Evolutionary conservation across 2,113 vertebrate genomes (phyloP).

Genomic region (Heteronetta atricapilla): DNA sequence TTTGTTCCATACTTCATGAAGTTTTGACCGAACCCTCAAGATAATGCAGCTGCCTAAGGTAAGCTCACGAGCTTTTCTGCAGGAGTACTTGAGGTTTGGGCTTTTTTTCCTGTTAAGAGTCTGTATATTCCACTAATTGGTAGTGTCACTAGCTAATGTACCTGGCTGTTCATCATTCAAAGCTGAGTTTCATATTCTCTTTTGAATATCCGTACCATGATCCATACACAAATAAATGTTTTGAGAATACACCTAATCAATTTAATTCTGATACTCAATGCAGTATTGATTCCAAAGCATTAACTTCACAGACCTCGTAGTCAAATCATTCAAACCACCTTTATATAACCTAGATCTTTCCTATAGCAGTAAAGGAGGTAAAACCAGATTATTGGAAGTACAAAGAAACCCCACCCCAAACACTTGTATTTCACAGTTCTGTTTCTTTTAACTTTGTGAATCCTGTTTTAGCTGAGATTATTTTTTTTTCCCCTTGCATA

Average conservation of each 20-base stretch:
- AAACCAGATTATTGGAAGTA: not conserved
- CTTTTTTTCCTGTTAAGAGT: not conserved
- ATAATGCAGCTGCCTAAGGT: not conserved
- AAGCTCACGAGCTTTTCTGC: not conserved
- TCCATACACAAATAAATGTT: not conserved
- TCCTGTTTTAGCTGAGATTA: fast-evolving
- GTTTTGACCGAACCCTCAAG: not conserved
- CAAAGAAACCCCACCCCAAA: not conserved
- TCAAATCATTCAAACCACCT: not conserved
- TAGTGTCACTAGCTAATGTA: not conserved
- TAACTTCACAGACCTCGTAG: not conserved
- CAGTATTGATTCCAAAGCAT: not conserved
- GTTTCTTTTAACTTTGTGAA: not conserved
- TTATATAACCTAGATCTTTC: not conserved
- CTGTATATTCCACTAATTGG: not conserved
- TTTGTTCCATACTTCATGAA: not conserved
- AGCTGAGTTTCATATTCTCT: not conserved
- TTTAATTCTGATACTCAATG: not conserved
- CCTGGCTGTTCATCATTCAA: not conserved
- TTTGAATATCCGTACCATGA: not conserved
- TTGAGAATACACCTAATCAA: not conserved
- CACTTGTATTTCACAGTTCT: not conserved
- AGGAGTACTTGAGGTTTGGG: not conserved
- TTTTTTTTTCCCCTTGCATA: not conserved
- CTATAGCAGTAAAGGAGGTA: not conserved